Evolutionary conservation across 2,888 invertebrate species (phyloP), one percentile per base, ranked within the genome.

Genomic region (Parelbella ahira): DNA sequence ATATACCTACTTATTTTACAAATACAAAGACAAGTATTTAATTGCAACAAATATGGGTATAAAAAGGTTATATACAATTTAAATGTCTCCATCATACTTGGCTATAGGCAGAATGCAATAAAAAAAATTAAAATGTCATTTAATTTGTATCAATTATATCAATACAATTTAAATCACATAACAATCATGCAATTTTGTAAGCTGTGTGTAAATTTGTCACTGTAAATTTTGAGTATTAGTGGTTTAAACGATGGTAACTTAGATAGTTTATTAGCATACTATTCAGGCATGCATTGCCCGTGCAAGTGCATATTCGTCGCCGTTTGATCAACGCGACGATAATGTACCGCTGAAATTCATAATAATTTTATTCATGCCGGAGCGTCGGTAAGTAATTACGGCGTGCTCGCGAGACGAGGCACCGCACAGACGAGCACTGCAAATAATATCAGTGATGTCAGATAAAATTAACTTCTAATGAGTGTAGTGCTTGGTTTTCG

Each of bases 311-410:
- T 69, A 68, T 63, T 58, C 60, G 60, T 57, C 53, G 58, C 59
- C 62, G 64, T 71, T 70, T 71, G 70, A 70, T 70, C 66, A 71
- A 60, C 60, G 63, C 59, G 51, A 60, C 58, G 63, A 67, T 70
- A 69, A 64, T 67, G 63, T 64, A 59, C 53, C 58, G 54, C 55
- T 58, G 66, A 73, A 72, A 81, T 80, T 76, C 71, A 80, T 80
- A 76, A 79, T 75, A 70, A 81, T 80, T 80, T 77, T 80, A 82
- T 82, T 80, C 79, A 79, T 74, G 65, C 65, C 63, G 47, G 46
- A 49, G 53, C 53, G 47, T 50, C 53, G 44, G 53, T 20, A 60
- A 70, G 74, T 78, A 77, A 77, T 74, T 68, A 72, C 55, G 58
- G 47, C 23, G 43, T 47, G 36, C 43, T 42, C 53, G 44, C 50